Percentiles rank a stretch among this genome's conserved stretches.
Conservation (phyloP, 1,140 invertebrate genomes). For the Camponotus vicinus region DNA sequence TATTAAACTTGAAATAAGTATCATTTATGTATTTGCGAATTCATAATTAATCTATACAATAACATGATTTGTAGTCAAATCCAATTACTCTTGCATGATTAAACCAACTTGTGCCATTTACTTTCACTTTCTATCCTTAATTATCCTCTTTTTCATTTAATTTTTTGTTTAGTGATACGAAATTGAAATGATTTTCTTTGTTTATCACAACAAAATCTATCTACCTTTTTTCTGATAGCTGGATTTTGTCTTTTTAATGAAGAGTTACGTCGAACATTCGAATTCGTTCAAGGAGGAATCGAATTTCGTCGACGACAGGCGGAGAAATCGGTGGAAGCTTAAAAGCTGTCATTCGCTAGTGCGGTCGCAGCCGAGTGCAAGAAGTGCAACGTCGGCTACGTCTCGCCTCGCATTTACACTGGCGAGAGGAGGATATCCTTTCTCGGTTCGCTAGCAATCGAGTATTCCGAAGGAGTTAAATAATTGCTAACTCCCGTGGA, state of each 20-base stretch:
- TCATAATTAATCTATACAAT: neutral
- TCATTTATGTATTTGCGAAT: neutral
- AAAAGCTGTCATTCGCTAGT: constrained; percentile 59
- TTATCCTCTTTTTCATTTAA: neutral
- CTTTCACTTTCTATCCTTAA: neutral
- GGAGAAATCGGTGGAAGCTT: constrained; percentile 54
- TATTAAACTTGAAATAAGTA: neutral
- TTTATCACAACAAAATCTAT: too few species aligned
- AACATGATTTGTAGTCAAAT: neutral
- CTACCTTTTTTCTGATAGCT: neutral
- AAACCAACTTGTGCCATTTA: neutral
- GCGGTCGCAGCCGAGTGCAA: constrained; percentile 57
- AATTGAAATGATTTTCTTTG: neutral
- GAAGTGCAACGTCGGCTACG: constrained; percentile 60
- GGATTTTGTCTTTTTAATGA: constrained; percentile 59
- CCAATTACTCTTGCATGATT: neutral
- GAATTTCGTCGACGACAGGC: constrained; percentile 52
- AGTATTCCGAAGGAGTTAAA: constrained; percentile 59
- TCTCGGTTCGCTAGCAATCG: constrained; percentile 53
- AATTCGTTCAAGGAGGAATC: constrained; percentile 40
- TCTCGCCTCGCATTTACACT: constrained; percentile 59
- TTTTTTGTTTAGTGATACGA: neutral
- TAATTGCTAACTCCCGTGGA: constrained; percentile 59
- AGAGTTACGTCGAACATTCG: constrained; percentile 37
- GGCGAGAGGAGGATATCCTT: constrained; percentile 36